Conservation (phyloP, 2,888 invertebrate genomes). For the Gymnoscelis rufifasciata region DNA sequence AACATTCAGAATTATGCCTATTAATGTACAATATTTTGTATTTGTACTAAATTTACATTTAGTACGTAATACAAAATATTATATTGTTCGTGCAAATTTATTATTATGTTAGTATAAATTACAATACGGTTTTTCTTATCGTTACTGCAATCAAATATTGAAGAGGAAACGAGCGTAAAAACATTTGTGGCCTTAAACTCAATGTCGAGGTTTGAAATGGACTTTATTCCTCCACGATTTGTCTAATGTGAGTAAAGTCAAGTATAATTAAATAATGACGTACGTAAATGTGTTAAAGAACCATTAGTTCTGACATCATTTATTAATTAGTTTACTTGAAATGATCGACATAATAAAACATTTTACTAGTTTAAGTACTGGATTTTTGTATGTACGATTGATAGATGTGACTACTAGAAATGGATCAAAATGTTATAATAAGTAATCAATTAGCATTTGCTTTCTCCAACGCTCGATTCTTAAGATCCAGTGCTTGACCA, state of each 20-base stretch:
- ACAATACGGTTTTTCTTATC: constrained; percentile 9
- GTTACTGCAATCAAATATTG: constrained; percentile 8
- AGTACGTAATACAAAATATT: neutral
- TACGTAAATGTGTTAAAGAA: neutral
- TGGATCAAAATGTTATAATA: no score
- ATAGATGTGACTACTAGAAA: no score
- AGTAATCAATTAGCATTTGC: no score
- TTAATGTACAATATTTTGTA: no score
- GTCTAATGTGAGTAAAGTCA: neutral
- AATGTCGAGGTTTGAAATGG: constrained; percentile 3
- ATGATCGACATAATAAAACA: no score
- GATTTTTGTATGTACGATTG: no score
- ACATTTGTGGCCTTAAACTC: neutral
- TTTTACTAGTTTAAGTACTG: no score
- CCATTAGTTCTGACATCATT: neutral
- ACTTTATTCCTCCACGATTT: neutral
- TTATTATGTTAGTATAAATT: neutral
- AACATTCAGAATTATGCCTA: no score
- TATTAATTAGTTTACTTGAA: neutral
- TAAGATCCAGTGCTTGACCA: no score
- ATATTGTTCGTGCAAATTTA: neutral
- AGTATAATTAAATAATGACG: neutral
- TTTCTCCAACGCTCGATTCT: no score
- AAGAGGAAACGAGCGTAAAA: constrained; percentile 5
- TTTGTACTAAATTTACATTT: no score